phyloP scores from a whole-genome alignment of 2,797 vertebrate species.

The Oreonectes daqikongensis region DNA sequence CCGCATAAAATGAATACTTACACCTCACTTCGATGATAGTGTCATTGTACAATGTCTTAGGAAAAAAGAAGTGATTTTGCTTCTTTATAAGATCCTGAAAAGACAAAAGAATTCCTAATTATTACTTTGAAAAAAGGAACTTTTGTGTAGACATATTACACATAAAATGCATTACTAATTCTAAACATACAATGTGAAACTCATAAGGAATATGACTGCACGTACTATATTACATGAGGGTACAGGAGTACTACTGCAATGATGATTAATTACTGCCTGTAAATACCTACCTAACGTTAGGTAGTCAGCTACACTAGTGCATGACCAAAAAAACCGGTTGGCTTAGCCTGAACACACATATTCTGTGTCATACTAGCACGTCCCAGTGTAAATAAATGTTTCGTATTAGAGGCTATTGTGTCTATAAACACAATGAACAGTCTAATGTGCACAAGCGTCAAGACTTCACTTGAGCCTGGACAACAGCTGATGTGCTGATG shows the following conservation, averaged over 20 bases:
- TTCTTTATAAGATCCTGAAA: conserved; percentile 59
- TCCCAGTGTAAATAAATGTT: neutral
- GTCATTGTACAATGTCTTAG: conserved; percentile 73
- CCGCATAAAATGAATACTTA: conserved; percentile 51
- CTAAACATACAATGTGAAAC: neutral
- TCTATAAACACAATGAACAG: conserved; percentile 1
- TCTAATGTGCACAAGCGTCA: neutral
- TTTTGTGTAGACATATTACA: neutral
- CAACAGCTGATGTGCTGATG: conserved; percentile 8
- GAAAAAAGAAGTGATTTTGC: conserved; percentile 56
- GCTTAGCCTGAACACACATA: neutral
- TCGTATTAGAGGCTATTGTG: neutral
- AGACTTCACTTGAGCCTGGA: neutral
- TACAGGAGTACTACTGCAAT: neutral
- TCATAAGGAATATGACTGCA: neutral
- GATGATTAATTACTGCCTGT: neutral
- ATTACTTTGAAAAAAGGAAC: neutral
- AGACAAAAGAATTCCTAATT: conserved; percentile 30
- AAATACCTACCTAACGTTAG: too few relatives aligned
- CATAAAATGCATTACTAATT: neutral
- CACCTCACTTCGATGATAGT: conserved; percentile 63
- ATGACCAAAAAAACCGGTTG: neutral
- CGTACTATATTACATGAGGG: neutral
- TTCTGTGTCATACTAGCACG: neutral
- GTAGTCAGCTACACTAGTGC: neutral